Base-by-base conservation (phyloP, 2,797 vertebrate species). In the Orientallactaga sibirica region DNA sequence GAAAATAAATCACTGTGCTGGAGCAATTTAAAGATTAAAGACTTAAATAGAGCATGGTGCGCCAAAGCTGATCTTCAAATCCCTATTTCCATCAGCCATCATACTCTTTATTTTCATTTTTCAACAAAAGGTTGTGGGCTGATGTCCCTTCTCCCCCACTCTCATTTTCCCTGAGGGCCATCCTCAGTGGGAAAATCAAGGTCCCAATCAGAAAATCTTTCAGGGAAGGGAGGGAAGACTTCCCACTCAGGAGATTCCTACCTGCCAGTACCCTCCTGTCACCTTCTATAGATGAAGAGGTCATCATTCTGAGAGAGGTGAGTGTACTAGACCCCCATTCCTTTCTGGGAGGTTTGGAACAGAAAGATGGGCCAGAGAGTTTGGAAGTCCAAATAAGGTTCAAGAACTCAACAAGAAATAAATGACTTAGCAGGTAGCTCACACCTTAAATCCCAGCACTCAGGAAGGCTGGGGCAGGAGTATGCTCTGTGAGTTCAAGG, bases 1-100 rank as follows among this genome's bases (percentile, higher is more conserved):
- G 89, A 95, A 96, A 96, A 96, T 77, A 92, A 96, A 94, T 91
- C 64, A 64, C 70, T 37, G 62, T 68, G 88, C 86, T 73, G n/a
- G 43, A 92, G 76, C 81, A 88, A 87, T 96, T 96, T 86, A 93
- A 93, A 96, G 95, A 96, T 96, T 92, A 94, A 95, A 94, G 75
- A 67, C 89, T 96, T 94, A 88, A 82, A 82, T 55, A 52, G 61
- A 41, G 67, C 86, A 61, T 86, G 84, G 80, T 92, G 95, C 89
- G 94, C 48, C 37, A 93, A 84, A 79, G n/a, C 43, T 64, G 14
- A n/a, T 86, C 83, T 89, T 88, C 87, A 86, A 78, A 89, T 84
- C 67, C 62, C n/a, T 83, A 70, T 71, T 95, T 88, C 86, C 58
- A 83, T 76, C 20, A 78, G 64, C 55, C 82, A 77, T 74, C 70